Evolutionary conservation across 2,797 vertebrate genomes (phyloP), one percentile per base, ranked within the genome.

Genomic region (Bradypus variegatus): DNA sequence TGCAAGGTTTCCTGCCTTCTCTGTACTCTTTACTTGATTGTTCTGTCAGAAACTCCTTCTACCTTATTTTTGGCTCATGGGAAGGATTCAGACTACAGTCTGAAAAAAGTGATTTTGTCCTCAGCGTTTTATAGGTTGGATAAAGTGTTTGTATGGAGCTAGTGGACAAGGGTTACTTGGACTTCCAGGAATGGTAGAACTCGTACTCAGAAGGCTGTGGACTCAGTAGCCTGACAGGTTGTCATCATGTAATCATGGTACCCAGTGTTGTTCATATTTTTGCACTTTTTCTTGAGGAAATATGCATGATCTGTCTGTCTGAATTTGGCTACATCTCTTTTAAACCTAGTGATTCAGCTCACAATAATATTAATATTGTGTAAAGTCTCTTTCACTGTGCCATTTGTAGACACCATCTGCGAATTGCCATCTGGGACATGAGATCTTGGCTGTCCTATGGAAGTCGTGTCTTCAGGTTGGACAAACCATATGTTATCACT

Each of bases 391-490:
- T 94, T 62, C 45, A 91, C 83, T 67, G 89, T 96, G 92, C 95
- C 94, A 92, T 95, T 95, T 92, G 94, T 96, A 96, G 95, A 96
- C 93, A 92, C 96, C 95, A 96, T 96, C 95, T 96, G 96, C 94
- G 83, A 94, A 93, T 91, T 95, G 88, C 96, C 94, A 95, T 96
- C 93, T 96, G 96, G 94, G 93, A 96, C 88, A 80, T 33, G 78
- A 85, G 55, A 94, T 92, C 92, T 96, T 96, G 96, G 96, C 95
- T 95, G 90, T 94, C 79, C 90, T 88, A 67, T 87, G 81, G 89
- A 93, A 96, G 94, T 96, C 87, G 82, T 95, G 96, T 95, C 95
- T 96, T 95, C 72, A 94, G 93, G 95, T 96, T 95, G 95, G 81
- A 92, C 83, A 85, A 64, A 79, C 95, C 95, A 92, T 96, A 96